phyloP scores from a whole-genome alignment of 1,140 invertebrate species.

The Akabosia matsudoensis region DNA sequence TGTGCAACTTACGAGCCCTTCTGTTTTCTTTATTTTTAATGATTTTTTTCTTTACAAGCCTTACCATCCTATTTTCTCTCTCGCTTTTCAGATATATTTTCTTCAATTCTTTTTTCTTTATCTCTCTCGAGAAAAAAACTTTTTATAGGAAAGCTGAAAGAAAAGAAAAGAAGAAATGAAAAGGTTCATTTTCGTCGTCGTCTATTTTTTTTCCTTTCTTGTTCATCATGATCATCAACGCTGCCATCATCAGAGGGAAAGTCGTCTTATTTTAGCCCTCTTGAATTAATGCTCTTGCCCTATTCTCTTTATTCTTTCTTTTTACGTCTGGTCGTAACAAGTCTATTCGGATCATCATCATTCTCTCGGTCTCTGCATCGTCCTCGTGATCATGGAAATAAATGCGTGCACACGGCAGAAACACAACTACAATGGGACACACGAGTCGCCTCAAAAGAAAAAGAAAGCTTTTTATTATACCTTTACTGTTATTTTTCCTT shows the following conservation, averaged over 20 bases:
- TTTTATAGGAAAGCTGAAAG: neutral
- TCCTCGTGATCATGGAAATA: neutral
- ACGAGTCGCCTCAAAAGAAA: no score
- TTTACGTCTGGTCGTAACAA: neutral
- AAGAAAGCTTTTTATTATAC: neutral
- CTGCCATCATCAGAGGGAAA: no score
- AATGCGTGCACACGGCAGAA: neutral
- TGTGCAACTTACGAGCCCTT: neutral
- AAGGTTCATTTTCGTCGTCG: neutral
- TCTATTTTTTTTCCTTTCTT: constrained; percentile 2
- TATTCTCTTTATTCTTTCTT: neutral
- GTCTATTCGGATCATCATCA: neutral
- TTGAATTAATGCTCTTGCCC: constrained; percentile 6
- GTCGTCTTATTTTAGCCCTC: neutral
- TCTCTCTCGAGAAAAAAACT: neutral
- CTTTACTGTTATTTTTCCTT: neutral
- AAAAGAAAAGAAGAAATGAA: constrained; percentile 8
- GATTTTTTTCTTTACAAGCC: constrained; percentile 6
- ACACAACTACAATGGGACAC: neutral
- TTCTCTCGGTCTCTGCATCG: neutral
- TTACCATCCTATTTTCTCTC: neutral
- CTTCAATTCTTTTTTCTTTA: neutral
- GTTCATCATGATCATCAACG: neutral
- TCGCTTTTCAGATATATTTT: neutral
- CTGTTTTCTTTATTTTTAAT: constrained; percentile 15